These are phyloP conservation scores for Vicugna pacos DNA, from an alignment of 2,113 vertebrate genomes.

Conservation along the genomic window DNA sequence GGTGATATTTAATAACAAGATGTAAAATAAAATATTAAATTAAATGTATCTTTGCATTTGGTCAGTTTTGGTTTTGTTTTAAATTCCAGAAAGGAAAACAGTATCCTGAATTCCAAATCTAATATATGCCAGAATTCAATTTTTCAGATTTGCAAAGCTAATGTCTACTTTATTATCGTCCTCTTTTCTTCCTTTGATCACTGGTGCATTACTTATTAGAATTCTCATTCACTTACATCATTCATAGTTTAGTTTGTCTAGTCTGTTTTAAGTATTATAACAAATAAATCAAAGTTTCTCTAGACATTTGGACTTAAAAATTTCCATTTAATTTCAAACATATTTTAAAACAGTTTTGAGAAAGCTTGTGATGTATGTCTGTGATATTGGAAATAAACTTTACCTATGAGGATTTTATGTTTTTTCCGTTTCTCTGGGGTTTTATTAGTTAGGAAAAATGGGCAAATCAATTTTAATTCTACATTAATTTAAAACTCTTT, in stretches of 20 bases:
- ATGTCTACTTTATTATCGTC: neutral
- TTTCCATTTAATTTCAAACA: neutral
- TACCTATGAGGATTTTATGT: neutral
- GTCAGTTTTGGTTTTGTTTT: neutral
- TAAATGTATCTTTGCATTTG: neutral
- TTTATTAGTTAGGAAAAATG: neutral
- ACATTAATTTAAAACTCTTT: conserved; percentile 8
- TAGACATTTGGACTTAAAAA: neutral
- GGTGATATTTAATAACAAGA: neutral
- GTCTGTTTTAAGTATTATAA: neutral
- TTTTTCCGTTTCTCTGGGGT: neutral
- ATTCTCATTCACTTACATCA: neutral
- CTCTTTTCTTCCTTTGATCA: neutral
- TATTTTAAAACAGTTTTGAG: neutral
- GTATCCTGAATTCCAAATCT: neutral
- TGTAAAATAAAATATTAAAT: neutral
- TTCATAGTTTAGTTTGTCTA: neutral
- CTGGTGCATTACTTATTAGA: neutral
- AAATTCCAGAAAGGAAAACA: neutral
- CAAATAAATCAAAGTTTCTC: neutral
- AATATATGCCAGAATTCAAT: neutral
- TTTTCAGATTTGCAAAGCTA: neutral
- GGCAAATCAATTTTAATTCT: neutral
- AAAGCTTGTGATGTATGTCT: neutral
- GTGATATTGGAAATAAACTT: neutral